Conservation (phyloP, 1,140 invertebrate species). For the Agrilus planipennis region DNA sequence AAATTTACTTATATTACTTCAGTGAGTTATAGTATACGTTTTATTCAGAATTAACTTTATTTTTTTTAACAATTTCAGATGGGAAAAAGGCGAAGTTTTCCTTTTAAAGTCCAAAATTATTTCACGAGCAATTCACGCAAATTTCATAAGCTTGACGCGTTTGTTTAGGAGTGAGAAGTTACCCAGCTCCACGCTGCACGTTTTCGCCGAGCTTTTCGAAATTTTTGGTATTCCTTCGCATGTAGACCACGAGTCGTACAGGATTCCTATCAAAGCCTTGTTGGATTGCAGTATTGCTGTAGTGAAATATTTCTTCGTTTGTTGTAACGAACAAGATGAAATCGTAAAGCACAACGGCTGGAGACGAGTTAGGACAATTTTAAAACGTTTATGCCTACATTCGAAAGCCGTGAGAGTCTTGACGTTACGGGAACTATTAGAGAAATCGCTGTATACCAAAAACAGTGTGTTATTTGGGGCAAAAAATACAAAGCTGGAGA, state of each 20-base stretch:
- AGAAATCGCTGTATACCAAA: constrained; percentile 54
- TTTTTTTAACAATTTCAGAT: constrained; percentile 26
- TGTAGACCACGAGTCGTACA: constrained; percentile 24
- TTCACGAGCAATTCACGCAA: constrained; percentile 36
- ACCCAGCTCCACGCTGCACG: constrained; percentile 33
- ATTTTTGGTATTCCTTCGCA: constrained; percentile 31
- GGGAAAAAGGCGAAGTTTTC: constrained; percentile 37
- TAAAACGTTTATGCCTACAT: constrained; percentile 47
- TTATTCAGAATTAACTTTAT: neutral
- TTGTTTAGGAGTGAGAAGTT: constrained; percentile 20
- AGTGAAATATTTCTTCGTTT: constrained; percentile 65
- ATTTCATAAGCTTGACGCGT: constrained; percentile 36
- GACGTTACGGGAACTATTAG: constrained; percentile 58
- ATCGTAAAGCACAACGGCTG: constrained; percentile 44
- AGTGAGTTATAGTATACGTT: constrained; percentile 22
- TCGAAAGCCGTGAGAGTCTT: constrained; percentile 56
- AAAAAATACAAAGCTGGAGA: constrained; percentile 35
- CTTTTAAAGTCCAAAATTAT: constrained; percentile 36
- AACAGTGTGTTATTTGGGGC: constrained; percentile 51
- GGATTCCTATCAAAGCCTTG: constrained; percentile 36
- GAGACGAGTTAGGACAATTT: constrained; percentile 45
- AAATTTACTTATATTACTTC: constrained; percentile 38
- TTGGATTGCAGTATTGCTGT: constrained; percentile 55
- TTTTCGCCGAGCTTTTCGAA: constrained; percentile 37
- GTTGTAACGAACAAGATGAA: constrained; percentile 46